Percentiles rank a stretch among this genome's conserved stretches.
These are phyloP conservation scores for Gobionotothen gibberifrons DNA, from an alignment of 2,797 vertebrate species.

Conservation along the genomic window DNA sequence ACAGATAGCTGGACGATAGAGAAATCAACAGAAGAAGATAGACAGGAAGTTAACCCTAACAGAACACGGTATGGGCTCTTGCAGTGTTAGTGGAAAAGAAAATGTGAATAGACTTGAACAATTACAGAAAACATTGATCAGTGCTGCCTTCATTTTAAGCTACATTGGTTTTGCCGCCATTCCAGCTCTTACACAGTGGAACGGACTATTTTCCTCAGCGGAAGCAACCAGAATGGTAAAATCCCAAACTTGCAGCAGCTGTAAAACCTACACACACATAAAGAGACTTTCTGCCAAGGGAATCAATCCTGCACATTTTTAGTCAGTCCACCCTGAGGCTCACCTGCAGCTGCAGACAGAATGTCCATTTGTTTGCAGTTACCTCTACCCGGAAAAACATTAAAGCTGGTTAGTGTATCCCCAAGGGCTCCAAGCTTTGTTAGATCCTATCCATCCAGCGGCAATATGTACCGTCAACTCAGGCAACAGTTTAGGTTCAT, in stretches of 20 bases:
- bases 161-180: no score
- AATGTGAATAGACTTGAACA: no score
- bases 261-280: background rate
- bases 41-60: no score
- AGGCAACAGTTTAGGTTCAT: constrained; percentile 29
- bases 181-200: no score
- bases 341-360: constrained; percentile 39
- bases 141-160: no score
- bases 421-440: constrained; percentile 20
- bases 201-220: no score
- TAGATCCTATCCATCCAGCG: constrained; percentile 31
- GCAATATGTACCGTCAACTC: constrained; percentile 11
- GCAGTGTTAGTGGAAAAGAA: no score
- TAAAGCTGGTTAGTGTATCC: constrained; percentile 36
- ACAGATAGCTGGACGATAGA: no score
- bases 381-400: constrained; percentile 29
- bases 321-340: constrained; percentile 24
- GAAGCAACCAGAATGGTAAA: background rate
- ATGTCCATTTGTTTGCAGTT: constrained; percentile 55
- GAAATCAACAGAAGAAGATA: no score
- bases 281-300: background rate
- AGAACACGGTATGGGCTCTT: no score
- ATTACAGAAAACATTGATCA: no score
- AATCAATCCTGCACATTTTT: constrained; percentile 18
- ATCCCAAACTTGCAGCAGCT: background rate